phyloP scores from a whole-genome alignment of 1,140 invertebrate species.

The Ceratina australensis region DNA sequence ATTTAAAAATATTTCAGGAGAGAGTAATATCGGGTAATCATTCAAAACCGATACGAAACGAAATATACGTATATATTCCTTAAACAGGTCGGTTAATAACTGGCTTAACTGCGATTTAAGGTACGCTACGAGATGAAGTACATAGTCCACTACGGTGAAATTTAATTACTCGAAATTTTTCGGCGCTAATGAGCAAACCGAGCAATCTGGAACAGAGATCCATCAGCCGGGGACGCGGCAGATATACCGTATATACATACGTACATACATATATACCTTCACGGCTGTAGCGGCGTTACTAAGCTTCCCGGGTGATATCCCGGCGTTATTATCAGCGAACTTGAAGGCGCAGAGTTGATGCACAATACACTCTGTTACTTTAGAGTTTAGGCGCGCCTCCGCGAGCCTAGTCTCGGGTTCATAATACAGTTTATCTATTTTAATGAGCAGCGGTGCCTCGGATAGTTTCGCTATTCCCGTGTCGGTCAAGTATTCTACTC shows the following conservation, averaged over 20 bases:
- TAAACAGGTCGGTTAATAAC: background rate
- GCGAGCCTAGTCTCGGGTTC: conserved; percentile 51
- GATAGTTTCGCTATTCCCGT: conserved; percentile 45
- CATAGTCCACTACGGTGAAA: conserved; percentile 2
- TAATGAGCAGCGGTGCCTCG: conserved; percentile 63
- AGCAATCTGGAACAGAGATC: conserved; percentile 39
- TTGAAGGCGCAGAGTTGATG: conserved; percentile 39
- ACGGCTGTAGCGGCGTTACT: conserved; percentile 45
- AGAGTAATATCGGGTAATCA: too few species aligned
- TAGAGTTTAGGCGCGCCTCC: conserved; percentile 24
- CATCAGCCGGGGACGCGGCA: conserved; percentile 46
- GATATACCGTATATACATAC: too few species aligned
- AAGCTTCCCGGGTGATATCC: conserved; percentile 59
- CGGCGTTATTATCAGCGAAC: conserved; percentile 54
- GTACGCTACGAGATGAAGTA: background rate
- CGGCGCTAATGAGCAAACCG: conserved; percentile 34
- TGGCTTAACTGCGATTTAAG: background rate
- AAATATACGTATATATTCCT: background rate
- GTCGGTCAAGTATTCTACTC: too few species aligned
- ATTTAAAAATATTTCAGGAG: background rate
- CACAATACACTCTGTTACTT: conserved; percentile 60
- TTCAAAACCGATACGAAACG: background rate
- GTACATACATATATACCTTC: background rate
- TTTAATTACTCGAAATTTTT: conserved; percentile 50
- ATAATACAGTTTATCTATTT: conserved; percentile 70